These are phyloP conservation scores for Periophthalmodon schlosseri DNA, from an alignment of 2,113 vertebrate species.

Conservation along the genomic window DNA sequence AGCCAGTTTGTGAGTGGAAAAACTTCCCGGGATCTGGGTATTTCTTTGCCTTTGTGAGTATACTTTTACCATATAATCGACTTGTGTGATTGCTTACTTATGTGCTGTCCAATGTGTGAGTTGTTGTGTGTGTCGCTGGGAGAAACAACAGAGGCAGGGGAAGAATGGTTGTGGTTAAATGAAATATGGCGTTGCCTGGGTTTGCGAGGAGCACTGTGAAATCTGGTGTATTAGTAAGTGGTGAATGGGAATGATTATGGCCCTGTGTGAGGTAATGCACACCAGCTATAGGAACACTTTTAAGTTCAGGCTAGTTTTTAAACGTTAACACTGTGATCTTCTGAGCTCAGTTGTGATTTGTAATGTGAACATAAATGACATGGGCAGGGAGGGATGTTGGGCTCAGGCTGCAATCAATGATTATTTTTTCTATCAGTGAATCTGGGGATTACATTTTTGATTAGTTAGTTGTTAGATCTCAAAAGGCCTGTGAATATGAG, in stretches of 20 bases:
- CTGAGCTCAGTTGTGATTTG: not conserved
- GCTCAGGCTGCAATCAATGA: not conserved
- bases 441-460: not conserved
- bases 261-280: constrained; percentile 19
- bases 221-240: constrained; percentile 40
- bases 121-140: constrained; percentile 28
- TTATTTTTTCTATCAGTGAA: not conserved
- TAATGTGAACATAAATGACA: not conserved
- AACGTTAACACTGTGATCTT: not conserved
- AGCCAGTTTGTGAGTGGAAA: constrained; percentile 58
- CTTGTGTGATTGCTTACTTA: constrained; percentile 65
- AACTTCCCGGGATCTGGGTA: constrained; percentile 67
- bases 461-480: not conserved
- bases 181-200: constrained; percentile 51
- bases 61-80: constrained; percentile 70
- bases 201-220: constrained; percentile 41
- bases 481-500: not conserved
- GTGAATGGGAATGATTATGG: constrained; percentile 36
- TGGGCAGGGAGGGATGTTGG: not conserved
- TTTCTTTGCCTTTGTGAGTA: constrained; percentile 72
- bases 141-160: constrained; percentile 26
- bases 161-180: constrained; percentile 50
- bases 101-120: constrained; percentile 45
- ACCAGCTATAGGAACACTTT: not conserved
- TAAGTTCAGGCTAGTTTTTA: not conserved